phyloP scores from a whole-genome alignment of 2,888 invertebrate genomes.

The Spicauda simplicius region DNA sequence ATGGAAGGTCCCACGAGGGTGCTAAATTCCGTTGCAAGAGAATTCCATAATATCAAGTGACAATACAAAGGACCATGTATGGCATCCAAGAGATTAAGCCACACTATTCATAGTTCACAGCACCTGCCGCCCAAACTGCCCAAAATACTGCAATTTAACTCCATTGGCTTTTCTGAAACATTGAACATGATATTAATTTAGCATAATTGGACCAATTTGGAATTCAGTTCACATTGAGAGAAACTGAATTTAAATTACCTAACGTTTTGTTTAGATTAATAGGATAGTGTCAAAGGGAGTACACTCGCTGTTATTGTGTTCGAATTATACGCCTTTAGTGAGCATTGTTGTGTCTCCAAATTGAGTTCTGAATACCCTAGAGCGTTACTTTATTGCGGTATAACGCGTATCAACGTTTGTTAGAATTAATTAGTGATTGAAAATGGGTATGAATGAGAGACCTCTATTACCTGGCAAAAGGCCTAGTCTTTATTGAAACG shows the following conservation, averaged over 20 bases:
- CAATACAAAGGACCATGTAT: neutral
- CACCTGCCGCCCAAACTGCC: conserved; percentile 4
- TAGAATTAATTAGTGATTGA: neutral
- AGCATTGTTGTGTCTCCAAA: neutral
- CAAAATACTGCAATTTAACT: conserved; percentile 16
- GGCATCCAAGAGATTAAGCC: conserved; percentile 6
- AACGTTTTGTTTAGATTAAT: conserved; percentile 25
- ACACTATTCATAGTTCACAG: neutral
- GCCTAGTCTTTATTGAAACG: too few relatives aligned
- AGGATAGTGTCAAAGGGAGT: conserved; percentile 7
- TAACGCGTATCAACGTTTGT: neutral
- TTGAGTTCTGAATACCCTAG: neutral
- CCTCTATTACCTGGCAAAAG: too few relatives aligned
- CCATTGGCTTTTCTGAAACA: conserved; percentile 34
- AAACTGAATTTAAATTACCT: conserved; percentile 50
- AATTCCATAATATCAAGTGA: neutral
- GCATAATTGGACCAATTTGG: conserved; percentile 50
- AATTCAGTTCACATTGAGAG: conserved; percentile 56
- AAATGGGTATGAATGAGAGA: neutral
- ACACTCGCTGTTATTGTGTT: conserved; percentile 4
- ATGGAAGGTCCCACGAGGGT: neutral
- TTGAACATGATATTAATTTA: conserved; percentile 53
- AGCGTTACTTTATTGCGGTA: neutral
- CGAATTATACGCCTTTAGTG: conserved; percentile 1
- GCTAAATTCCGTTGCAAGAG: neutral